Evolutionary conservation across 1,140 invertebrate genomes (phyloP).

Genomic region (Dendrolimus punctatus): DNA sequence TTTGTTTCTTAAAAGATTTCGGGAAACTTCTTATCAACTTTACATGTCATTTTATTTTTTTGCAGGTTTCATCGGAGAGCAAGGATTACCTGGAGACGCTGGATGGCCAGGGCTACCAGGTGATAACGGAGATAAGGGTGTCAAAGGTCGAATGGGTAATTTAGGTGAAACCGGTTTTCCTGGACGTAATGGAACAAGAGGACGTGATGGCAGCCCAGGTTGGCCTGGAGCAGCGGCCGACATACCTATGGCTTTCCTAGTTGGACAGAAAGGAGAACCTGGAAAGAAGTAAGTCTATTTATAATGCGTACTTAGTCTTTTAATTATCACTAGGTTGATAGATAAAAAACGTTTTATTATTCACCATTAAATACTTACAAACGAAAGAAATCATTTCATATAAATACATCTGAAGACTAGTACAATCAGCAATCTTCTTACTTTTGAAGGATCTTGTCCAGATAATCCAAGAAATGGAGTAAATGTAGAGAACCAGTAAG

Average conservation of each 20-base stretch:
- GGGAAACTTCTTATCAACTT: too few relatives aligned
- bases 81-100: conserved; percentile 78
- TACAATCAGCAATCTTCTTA: too few relatives aligned
- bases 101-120: conserved; percentile 75
- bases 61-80: conserved; percentile 71
- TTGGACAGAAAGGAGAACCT: conserved; percentile 43
- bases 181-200: conserved; percentile 66
- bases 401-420: too few relatives aligned
- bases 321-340: too few relatives aligned
- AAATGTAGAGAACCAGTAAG: too few relatives aligned
- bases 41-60: too few relatives aligned
- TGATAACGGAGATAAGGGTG: conserved; percentile 61
- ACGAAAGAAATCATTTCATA: too few relatives aligned
- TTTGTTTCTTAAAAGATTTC: too few relatives aligned
- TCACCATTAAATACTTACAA: too few relatives aligned
- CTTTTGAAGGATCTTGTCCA: too few relatives aligned
- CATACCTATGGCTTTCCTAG: conserved; percentile 29
- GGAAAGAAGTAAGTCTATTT: conserved; percentile 37
- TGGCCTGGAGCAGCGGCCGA: conserved; percentile 35
- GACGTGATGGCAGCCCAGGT: conserved; percentile 74
- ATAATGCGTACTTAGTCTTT: background rate
- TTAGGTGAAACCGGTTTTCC: conserved; percentile 74
- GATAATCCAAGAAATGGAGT: too few relatives aligned
- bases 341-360: too few relatives aligned
- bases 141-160: conserved; percentile 78